Evolutionary conservation across 2,888 invertebrate species (phyloP), one percentile per base, ranked within the genome.

Genomic region (Allacma fusca): DNA sequence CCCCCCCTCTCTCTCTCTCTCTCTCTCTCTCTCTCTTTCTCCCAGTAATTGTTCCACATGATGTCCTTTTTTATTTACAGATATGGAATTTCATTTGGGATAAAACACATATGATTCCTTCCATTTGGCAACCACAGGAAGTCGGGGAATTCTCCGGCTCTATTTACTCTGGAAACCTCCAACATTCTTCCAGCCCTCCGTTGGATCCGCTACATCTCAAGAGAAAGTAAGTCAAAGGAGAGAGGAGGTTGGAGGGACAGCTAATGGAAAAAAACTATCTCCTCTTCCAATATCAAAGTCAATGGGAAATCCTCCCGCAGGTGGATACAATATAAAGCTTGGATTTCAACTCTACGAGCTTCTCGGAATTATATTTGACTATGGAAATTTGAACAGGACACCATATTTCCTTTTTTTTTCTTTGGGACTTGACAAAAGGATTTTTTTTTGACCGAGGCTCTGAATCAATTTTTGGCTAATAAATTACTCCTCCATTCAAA

Each of bases 1-100:
- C 43, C 69, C 69, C 34, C 67, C n/a, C n/a, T 12, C 43, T 69
- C 69, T 43, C n/a, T 40, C 12, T 40, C 69, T 68, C 40, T 19
- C n/a, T 23, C 69, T 69, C 16, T 44, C 43, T 69, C 44, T 16
- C 50, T 50, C 5, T 4, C 19, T 50, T 16, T 16, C 7, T 50
- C 1, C 2, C 19, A 13, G 19, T 50, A 50, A 50, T 50, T 50
- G 50, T 50, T 50, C 50, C 50, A 50, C 50, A 50, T 50, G 50
- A 50, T 50, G 50, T 50, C 50, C n/a, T n/a, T 50, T 50, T 50
- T 50, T 50, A 50, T 50, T 50, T 50, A 50, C 50, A 50, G 50
- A 50, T 50, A 13, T 1, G 50, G 50, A 50, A 50, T 50, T 50
- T 50, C 19, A 50, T 16, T 16, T 50, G 50, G 19, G 50, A 13